Conservation (phyloP, 2,888 invertebrate species). For the Plebejus melissa region DNA sequence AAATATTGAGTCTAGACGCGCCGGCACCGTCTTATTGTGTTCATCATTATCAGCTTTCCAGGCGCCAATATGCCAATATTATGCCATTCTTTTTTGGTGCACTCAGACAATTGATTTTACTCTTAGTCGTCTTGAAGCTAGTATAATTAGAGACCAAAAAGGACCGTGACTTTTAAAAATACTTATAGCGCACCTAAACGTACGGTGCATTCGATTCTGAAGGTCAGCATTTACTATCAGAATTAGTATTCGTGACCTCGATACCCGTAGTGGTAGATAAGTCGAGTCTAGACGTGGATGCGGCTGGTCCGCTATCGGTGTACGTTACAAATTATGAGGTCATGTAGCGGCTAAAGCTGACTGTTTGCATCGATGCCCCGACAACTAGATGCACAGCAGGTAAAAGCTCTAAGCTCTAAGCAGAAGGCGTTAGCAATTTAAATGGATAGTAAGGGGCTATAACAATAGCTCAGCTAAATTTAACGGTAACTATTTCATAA, state of each 20-base stretch:
- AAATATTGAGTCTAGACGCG: slow-evolving; percentile 25
- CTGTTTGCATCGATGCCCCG: background rate
- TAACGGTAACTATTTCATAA: background rate
- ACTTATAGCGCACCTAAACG: background rate
- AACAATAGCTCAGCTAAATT: background rate
- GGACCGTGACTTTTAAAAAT: background rate
- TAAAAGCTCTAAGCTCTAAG: background rate
- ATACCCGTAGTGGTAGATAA: background rate
- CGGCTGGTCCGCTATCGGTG: slow-evolving; percentile 5
- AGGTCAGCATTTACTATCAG: background rate
- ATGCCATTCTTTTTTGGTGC: background rate
- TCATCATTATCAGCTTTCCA: slow-evolving; percentile 14
- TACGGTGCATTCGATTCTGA: slow-evolving; percentile 3
- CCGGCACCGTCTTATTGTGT: slow-evolving; percentile 17
- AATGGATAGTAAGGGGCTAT: background rate
- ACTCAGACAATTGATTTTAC: background rate
- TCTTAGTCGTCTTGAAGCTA: background rate
- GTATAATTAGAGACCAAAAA: background rate
- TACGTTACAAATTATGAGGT: slow-evolving; percentile 6
- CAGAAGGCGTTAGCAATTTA: background rate
- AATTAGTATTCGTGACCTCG: background rate
- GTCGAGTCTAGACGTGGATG: slow-evolving; percentile 1
- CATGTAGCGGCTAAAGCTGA: slow-evolving; percentile 4
- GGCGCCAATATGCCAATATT: background rate
- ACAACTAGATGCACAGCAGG: background rate